These are phyloP conservation scores for Scrobipalpa costella DNA, from an alignment of 2,888 invertebrate genomes.

Conservation along the genomic window DNA sequence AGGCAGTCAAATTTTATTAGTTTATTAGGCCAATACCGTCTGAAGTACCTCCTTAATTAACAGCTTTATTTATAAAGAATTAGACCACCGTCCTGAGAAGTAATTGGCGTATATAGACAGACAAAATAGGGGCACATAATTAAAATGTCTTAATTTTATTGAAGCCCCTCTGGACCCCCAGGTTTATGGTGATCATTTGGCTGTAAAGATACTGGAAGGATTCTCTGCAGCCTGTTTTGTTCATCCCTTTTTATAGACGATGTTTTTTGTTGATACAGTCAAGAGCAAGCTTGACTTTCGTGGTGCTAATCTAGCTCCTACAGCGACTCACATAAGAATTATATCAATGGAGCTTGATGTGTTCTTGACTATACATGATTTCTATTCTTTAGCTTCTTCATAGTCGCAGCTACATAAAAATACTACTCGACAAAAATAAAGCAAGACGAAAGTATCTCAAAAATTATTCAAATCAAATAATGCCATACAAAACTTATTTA, in stretches of 20 bases:
- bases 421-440: neutral
- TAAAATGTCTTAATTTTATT: constrained; percentile 80
- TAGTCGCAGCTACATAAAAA: neutral
- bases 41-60: constrained; percentile 66
- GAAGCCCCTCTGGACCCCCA: constrained; percentile 50
- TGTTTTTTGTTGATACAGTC: constrained; percentile 10
- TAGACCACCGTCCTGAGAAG: constrained; percentile 66
- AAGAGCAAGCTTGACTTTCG: neutral
- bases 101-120: constrained; percentile 57
- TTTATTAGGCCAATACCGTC: constrained; percentile 69
- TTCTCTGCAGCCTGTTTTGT: constrained; percentile 25
- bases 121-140: constrained; percentile 77
- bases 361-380: too few species aligned
- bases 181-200: constrained; percentile 63
- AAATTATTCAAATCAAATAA: constrained; percentile 40
- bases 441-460: neutral
- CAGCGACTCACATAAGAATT: too few species aligned
- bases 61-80: constrained; percentile 77
- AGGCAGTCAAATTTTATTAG: constrained; percentile 68
- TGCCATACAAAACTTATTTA: constrained; percentile 47
- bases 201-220: constrained; percentile 47
- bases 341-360: too few species aligned
- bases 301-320: too few species aligned
- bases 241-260: constrained; percentile 8
- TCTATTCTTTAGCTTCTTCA: too few species aligned